phyloP scores from a whole-genome alignment of 1,140 invertebrate species.

The Capitella teleta region DNA sequence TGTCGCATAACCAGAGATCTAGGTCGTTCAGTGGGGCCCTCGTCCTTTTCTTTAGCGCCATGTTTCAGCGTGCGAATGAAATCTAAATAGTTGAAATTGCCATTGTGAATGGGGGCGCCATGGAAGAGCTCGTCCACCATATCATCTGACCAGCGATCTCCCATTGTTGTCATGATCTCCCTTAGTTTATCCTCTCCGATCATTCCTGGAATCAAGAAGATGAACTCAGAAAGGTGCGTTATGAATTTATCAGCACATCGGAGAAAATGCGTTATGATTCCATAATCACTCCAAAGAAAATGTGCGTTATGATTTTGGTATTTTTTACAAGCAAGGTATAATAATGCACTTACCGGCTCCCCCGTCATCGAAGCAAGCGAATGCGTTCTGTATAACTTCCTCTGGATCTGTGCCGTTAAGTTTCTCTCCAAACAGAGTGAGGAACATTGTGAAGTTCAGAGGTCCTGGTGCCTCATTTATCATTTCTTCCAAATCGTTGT shows the following conservation, averaged over 20 bases:
- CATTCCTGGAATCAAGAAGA: slow-evolving; percentile 27
- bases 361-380: slow-evolving; percentile 50
- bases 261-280: no score
- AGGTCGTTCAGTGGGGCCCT: no score
- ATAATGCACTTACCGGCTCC: slow-evolving; percentile 45
- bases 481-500: slow-evolving; percentile 49
- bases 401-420: slow-evolving; percentile 52
- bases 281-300: no score
- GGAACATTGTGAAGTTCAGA: slow-evolving; percentile 55
- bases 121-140: slow-evolving; percentile 95
- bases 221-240: no score
- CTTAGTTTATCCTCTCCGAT: slow-evolving; percentile 85
- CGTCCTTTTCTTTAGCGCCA: slow-evolving; percentile 4
- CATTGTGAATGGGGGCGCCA: slow-evolving; percentile 88
- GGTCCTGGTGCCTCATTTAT: slow-evolving; percentile 48
- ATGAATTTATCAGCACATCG: no score
- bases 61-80: slow-evolving; percentile 62
- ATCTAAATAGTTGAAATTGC: slow-evolving; percentile 93
- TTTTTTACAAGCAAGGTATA: no score
- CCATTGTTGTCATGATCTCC: slow-evolving; percentile 91
- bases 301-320: no score
- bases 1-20: no score
- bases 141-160: slow-evolving; percentile 87
- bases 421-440: slow-evolving; percentile 52
- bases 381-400: slow-evolving; percentile 51